Base-by-base conservation (phyloP, 2,888 invertebrate species). In the Muscina levida region DNA sequence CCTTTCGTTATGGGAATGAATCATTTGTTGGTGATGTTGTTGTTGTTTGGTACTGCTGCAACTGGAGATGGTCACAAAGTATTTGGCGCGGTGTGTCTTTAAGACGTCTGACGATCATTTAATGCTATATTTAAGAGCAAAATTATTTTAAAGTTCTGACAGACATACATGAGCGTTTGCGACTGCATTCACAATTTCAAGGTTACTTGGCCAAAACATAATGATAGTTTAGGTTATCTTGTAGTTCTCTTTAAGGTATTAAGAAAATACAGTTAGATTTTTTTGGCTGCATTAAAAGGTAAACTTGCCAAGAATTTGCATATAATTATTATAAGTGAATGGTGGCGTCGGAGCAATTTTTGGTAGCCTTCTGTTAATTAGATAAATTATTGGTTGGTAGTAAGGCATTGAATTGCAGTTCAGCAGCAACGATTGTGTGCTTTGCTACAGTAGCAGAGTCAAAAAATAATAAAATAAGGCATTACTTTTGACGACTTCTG, bases 301-400 rank as follows among this genome's bases (percentile, higher is more conserved):
- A n/a, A n/a, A n/a, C n/a, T n/a, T 46, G 72, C 62, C 65, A 46
- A 70, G 48, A 74, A 81, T 81, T 81, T 81, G 77, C 81, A 81
- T 81, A 77, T 74, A 59, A 53, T 10, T 37, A 48, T 71, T 71
- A 77, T 65, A 74, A 57, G n/a, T 37, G 19, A 37, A 51, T 22
- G 68, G 15, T 57, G 1, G 37, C 4, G 59, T 17, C 0, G 3
- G 22, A 17, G 1, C 15, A 8, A n/a, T 72, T 73, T 76, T 73
- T 77, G 71, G 71, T 77, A 77, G 77, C 77, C 10, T 42, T 59
- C 39, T 73, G 70, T 74, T 72, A 59, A 81, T 81, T 77, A 77
- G 57, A n/a, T 42, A 81, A 81, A 81, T 81, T 81, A 74, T 39
- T 71, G n/a, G 67, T 44, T 71, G 8, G 1, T n/a, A n/a, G n/a